These are phyloP conservation scores for Apostichopus leukothele DNA, from an alignment of 53 echinoderm and acorn worm genomes.

Conservation along the genomic window DNA sequence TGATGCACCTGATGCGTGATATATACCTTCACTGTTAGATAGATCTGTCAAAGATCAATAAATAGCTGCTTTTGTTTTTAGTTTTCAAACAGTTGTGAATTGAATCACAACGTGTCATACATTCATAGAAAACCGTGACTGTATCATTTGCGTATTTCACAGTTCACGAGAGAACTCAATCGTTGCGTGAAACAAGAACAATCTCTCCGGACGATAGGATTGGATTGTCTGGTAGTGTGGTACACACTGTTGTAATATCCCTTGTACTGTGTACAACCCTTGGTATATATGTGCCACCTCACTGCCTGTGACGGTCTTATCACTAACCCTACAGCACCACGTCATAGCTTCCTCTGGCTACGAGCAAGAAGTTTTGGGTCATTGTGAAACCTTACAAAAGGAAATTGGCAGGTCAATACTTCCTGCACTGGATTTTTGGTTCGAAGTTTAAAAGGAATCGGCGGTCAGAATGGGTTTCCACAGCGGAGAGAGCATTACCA, in stretches of 20 bases:
- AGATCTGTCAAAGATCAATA: not conserved
- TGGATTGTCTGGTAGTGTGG: too few relatives aligned
- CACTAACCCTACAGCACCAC: not conserved
- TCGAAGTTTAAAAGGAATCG: not conserved
- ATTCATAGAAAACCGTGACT: not conserved
- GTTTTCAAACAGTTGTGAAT: not conserved
- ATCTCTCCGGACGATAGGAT: too few relatives aligned
- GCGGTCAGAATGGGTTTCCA: slow-evolving; percentile 9
- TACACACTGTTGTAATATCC: too few relatives aligned
- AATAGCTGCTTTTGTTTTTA: not conserved
- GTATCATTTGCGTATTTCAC: too few relatives aligned
- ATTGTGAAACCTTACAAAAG: not conserved
- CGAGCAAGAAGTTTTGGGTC: not conserved
- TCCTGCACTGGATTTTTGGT: not conserved
- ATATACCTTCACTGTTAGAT: too few relatives aligned
- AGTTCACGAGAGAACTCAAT: too few relatives aligned
- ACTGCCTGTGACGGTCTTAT: too few relatives aligned
- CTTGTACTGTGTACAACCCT: too few relatives aligned
- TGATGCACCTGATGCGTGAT: too few relatives aligned
- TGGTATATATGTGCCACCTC: too few relatives aligned
- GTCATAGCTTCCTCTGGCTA: not conserved
- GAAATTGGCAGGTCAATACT: not conserved
- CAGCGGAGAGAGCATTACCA: not conserved
- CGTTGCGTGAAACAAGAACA: too few relatives aligned
- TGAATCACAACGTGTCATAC: not conserved